Conservation (phyloP, 2,888 invertebrate species). For the Ormyrus pomaceus region DNA sequence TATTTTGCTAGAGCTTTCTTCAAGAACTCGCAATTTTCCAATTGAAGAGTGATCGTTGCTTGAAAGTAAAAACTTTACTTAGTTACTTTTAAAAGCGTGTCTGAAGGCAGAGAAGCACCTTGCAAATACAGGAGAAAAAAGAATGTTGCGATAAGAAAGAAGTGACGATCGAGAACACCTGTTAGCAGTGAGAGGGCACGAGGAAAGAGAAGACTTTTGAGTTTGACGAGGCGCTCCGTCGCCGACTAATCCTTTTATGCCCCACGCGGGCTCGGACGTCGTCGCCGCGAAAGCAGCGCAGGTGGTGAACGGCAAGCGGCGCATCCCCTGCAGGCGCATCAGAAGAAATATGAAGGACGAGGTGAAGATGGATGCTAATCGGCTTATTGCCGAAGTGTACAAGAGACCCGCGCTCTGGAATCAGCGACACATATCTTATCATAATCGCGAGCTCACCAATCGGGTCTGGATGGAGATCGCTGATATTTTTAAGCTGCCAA, state of each 20-base stretch:
- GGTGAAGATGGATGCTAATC: conserved; percentile 72
- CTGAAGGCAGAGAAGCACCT: too few relatives aligned
- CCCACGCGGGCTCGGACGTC: conserved; percentile 12
- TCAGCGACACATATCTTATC: conserved; percentile 73
- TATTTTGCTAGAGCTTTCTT: too few relatives aligned
- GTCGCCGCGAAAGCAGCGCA: conserved; percentile 7
- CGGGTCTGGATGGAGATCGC: conserved; percentile 75
- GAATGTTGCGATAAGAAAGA: not conserved
- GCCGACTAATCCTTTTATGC: conserved; percentile 15
- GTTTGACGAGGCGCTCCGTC: not conserved
- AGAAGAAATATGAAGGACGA: conserved; percentile 64
- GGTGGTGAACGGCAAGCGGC: not conserved
- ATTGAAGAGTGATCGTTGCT: too few relatives aligned
- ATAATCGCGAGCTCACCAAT: conserved; percentile 74
- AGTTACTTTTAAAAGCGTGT: too few relatives aligned
- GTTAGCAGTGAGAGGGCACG: conserved; percentile 15
- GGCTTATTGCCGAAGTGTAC: conserved; percentile 73
- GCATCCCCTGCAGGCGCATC: conserved; percentile 22
- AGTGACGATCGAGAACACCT: conserved; percentile 21
- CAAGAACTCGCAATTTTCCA: too few relatives aligned
- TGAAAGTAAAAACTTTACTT: too few relatives aligned
- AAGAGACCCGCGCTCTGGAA: conserved; percentile 75
- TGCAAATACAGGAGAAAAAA: not conserved
- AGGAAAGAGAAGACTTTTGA: not conserved
- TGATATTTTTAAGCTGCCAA: conserved; percentile 70